Evolutionary conservation across 1,140 invertebrate genomes (phyloP).

Genomic region (Elysia chlorotica): DNA sequence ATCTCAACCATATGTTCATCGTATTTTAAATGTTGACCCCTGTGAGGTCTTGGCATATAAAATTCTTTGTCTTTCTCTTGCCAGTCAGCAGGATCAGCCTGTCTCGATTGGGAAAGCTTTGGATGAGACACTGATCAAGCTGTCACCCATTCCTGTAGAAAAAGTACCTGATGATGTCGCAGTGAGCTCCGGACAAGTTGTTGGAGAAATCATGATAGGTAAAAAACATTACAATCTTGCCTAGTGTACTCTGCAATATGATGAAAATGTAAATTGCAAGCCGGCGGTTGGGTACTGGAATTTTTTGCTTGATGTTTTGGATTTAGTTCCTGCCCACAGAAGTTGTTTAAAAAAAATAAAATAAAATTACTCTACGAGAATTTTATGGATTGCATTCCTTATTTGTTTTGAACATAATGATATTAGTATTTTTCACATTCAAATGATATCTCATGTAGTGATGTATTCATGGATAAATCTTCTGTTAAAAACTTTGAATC

Average conservation of each 20-base stretch:
- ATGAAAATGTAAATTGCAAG: not conserved
- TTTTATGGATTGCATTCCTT: no score
- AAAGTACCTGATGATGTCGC: slow-evolving; percentile 8
- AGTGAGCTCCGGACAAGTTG: not conserved
- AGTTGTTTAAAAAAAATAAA: no score
- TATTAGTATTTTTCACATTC: no score
- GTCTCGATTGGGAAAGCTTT: slow-evolving; percentile 68
- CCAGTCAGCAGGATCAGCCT: slow-evolving; percentile 25
- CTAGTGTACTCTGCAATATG: not conserved
- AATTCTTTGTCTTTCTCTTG: slow-evolving; percentile 30
- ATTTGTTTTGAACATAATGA: no score
- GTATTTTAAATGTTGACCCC: not conserved
- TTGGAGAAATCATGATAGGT: slow-evolving; percentile 27
- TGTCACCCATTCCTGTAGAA: slow-evolving; percentile 47
- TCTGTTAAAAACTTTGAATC: no score
- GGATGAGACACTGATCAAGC: slow-evolving; percentile 69
- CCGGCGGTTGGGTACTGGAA: not conserved
- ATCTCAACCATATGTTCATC: not conserved
- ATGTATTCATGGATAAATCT: no score
- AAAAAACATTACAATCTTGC: not conserved
- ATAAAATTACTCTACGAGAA: no score
- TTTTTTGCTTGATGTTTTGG: no score
- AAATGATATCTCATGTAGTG: no score
- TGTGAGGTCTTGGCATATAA: slow-evolving; percentile 11
- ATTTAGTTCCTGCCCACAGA: no score